These are phyloP conservation scores for Venusia cambrica DNA, from an alignment of 2,888 invertebrate species.

Conservation along the genomic window DNA sequence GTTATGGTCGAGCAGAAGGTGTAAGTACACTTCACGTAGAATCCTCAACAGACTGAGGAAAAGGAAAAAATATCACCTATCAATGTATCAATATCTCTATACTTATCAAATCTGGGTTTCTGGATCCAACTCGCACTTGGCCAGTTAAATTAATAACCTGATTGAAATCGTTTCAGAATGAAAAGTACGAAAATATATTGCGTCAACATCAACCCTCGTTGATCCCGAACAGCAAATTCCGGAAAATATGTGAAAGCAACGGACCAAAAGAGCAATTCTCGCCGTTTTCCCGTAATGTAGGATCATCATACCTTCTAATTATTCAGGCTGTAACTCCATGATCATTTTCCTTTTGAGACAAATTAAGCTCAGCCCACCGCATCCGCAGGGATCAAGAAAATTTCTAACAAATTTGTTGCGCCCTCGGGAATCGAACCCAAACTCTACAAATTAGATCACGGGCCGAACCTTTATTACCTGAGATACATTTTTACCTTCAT, in stretches of 20 bases:
- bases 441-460: conserved; percentile 28
- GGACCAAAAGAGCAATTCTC: conserved; percentile 6
- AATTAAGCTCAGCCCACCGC: conserved; percentile 27
- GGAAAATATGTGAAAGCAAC: conserved; percentile 5
- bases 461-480: conserved; percentile 13
- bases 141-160: too few relatives aligned
- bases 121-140: too few relatives aligned
- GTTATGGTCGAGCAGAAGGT: too few relatives aligned
- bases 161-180: too few relatives aligned
- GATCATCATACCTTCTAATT: conserved; percentile 27
- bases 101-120: too few relatives aligned
- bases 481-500: conserved; percentile 20
- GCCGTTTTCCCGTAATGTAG: conserved; percentile 12
- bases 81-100: too few relatives aligned
- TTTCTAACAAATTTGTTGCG: conserved; percentile 30
- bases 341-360: conserved; percentile 33
- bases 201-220: too few relatives aligned
- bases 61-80: too few relatives aligned
- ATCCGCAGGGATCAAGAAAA: conserved; percentile 28
- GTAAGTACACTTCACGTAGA: too few relatives aligned
- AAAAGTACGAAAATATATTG: too few relatives aligned
- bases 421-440: conserved; percentile 29
- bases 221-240: too few relatives aligned
- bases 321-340: conserved; percentile 26
- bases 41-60: too few relatives aligned